Evolutionary conservation across 2,113 vertebrate genomes (phyloP), one percentile per base, ranked within the genome.

Genomic region (Sapajus apella): DNA sequence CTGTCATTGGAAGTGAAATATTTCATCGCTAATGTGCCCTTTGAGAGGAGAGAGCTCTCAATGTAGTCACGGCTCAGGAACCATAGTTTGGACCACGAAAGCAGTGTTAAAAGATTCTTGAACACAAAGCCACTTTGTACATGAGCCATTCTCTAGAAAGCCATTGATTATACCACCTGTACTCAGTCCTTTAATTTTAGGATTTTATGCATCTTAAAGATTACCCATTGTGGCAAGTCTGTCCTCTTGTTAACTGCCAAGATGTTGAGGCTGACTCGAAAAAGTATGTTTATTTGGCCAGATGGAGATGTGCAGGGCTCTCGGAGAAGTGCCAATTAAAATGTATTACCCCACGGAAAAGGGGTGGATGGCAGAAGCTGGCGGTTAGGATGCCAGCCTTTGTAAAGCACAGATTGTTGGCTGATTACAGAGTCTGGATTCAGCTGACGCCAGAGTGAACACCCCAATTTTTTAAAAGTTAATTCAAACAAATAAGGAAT

Each of bases 311-410:
- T 68, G 55, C 87, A 64, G 79, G 79, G 27, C 68, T 80, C 35
- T 3, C 32, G 30, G 85, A 95, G n/a, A 94, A 58, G 93, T 70
- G 75, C 64, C 86, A 92, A 72, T 95, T 97, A 96, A 97, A 97
- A 92, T 94, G 81, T 27, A 81, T 96, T 90, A 87, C 91, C 94
- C 94, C 45, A 40, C 0, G 18, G 96, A 91, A 81, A 91, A 72
- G 77, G 79, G 64, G 16, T 66, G 90, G 70, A 40, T 82, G 47
- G 81, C 89, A 96, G 89, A 84, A 84, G 43, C 77, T 85, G 87
- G 91, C 93, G 64, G 85, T n/a, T 82, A 81, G 86, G 86, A 84
- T 0, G 56, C 84, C 77, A 85, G 91, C 72, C 32, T 87, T 82
- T 79, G 89, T 84, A 50, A 93, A 83, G 93, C 96, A 83, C 94